Evolutionary conservation across 1,140 invertebrate genomes (phyloP).

Genomic region (Pseudoatta argentina): DNA sequence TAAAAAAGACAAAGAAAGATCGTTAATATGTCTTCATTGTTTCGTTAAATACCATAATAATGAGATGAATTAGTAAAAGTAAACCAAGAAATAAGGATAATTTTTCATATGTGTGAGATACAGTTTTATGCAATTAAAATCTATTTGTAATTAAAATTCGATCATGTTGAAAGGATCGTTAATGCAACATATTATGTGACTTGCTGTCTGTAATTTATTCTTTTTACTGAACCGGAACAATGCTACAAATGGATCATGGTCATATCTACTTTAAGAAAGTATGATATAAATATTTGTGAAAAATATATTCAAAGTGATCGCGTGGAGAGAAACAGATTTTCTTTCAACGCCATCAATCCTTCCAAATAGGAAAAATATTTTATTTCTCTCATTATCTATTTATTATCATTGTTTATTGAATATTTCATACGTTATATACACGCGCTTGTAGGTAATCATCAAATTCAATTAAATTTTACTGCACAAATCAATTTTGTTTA

Average conservation of each 20-base stretch:
- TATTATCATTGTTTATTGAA: background rate
- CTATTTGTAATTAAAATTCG: slow-evolving; percentile 3
- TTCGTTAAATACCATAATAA: background rate
- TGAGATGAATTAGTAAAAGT: background rate
- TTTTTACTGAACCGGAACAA: slow-evolving; percentile 7
- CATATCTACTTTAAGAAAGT: background rate
- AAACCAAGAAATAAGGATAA: background rate
- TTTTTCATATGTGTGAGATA: background rate
- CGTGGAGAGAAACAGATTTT: background rate
- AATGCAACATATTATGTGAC: background rate
- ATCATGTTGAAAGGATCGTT: background rate
- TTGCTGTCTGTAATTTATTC: slow-evolving; percentile 7
- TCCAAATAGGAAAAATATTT: background rate
- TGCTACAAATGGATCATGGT: slow-evolving; percentile 1
- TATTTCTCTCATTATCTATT: background rate
- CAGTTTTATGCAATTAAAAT: slow-evolving; percentile 1
- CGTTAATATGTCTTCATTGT: background rate
- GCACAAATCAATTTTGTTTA: background rate
- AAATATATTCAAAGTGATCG: background rate
- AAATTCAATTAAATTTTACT: slow-evolving; percentile 8
- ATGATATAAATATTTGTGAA: background rate
- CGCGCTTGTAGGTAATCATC: background rate
- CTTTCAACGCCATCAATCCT: background rate
- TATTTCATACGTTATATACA: too few relatives aligned
- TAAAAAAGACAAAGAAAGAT: background rate